Percentiles rank a stretch among this genome's conserved stretches.
Evolutionary conservation across 2,113 vertebrate species (phyloP).

Genomic region (Gallinago jamesoni): DNA sequence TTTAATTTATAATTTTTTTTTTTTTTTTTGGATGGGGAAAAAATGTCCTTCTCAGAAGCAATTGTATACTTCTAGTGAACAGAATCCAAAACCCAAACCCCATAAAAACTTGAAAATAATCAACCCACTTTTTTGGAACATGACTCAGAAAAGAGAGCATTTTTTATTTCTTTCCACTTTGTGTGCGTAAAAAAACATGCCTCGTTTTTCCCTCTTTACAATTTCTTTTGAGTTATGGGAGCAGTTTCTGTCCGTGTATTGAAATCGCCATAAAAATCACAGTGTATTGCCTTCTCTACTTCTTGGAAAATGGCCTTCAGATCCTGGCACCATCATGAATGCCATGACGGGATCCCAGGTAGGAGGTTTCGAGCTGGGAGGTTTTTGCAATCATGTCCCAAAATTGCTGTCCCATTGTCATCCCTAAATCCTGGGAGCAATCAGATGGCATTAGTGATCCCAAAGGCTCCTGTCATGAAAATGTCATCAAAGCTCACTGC

Average conservation of each 20-base stretch:
- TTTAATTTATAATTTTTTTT: not conserved
- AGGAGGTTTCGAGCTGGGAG: constrained; percentile 4
- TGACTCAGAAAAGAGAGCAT: not conserved
- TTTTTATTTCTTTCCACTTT: constrained; percentile 41
- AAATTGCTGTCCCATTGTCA: not conserved
- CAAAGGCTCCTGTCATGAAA: not conserved
- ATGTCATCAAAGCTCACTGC: not conserved
- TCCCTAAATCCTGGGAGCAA: not conserved
- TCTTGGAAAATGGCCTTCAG: not conserved
- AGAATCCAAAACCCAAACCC: not conserved
- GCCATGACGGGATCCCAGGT: not conserved
- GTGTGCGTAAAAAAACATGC: not conserved
- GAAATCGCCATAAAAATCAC: not conserved
- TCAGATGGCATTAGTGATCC: rapidly evolving
- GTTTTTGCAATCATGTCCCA: constrained; percentile 16
- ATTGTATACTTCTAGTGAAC: not conserved
- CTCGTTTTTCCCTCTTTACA: not conserved
- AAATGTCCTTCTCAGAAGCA: not conserved
- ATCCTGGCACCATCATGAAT: not conserved
- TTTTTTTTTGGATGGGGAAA: not conserved
- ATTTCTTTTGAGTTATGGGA: constrained; percentile 39
- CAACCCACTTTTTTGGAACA: constrained; percentile 28
- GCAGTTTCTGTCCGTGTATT: not conserved
- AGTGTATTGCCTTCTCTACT: not conserved
- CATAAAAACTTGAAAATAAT: constrained; percentile 45